Evolutionary conservation across 2,797 vertebrate genomes (phyloP).

Genomic region (Bothrops alternatus): DNA sequence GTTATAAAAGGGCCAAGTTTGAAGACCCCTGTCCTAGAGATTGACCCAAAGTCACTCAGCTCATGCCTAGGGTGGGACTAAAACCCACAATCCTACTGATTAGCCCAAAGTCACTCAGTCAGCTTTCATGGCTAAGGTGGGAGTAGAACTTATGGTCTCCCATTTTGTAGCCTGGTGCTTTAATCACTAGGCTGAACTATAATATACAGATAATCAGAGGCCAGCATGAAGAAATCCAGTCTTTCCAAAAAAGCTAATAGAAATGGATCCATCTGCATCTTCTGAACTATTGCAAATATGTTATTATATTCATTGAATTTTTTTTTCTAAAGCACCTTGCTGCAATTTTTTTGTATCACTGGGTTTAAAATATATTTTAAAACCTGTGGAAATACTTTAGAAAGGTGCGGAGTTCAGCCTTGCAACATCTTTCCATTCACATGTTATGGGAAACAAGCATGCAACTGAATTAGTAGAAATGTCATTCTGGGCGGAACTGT

Average conservation of each 20-base stretch:
- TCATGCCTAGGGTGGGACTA: background rate
- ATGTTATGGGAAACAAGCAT: background rate
- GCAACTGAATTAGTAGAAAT: background rate
- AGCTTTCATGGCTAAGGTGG: background rate
- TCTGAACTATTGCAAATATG: background rate
- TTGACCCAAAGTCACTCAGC: background rate
- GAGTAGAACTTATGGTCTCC: background rate
- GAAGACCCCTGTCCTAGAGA: background rate
- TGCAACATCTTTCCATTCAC: background rate
- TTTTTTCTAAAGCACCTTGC: background rate
- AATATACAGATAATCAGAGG: background rate
- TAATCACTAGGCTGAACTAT: background rate
- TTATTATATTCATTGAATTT: background rate
- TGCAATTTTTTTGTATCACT: background rate
- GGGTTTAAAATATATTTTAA: background rate
- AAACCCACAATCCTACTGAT: background rate
- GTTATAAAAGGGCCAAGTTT: too few relatives aligned
- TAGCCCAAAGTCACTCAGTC: background rate
- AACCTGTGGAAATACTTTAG: background rate
- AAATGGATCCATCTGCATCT: background rate
- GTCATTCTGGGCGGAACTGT: background rate
- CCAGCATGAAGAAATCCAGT: background rate
- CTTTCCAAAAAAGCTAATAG: background rate
- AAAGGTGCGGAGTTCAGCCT: background rate
- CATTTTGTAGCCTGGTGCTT: background rate